Percentiles rank a stretch among this genome's conserved stretches.
Conservation (phyloP, 2,888 invertebrate genomes). For the Drosophila macrothrix region DNA sequence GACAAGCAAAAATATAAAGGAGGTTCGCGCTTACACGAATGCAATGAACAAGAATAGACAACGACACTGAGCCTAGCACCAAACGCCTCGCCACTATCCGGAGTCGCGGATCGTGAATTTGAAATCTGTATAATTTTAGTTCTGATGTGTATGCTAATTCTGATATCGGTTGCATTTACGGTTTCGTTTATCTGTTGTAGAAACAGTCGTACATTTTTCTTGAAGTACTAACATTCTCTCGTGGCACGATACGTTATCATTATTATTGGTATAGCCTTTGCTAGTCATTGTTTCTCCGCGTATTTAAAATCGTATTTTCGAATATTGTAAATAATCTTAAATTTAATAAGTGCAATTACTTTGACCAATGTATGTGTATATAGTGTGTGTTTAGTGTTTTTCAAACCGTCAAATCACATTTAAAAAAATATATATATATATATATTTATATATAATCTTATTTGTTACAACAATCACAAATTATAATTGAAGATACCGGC, state of each 20-base stretch:
- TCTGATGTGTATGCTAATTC: slow-evolving; percentile 26
- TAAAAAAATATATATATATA: not conserved
- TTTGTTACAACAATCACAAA: not conserved
- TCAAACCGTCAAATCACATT: not conserved
- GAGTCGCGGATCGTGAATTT: slow-evolving; percentile 44
- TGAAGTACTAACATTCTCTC: not conserved
- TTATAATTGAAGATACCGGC: not conserved
- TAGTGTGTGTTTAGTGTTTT: slow-evolving; percentile 3
- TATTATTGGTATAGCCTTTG: not conserved
- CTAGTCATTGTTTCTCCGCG: not conserved
- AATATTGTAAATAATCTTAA: not conserved
- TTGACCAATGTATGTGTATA: not conserved
- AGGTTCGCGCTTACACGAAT: slow-evolving; percentile 29
- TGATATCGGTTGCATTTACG: slow-evolving; percentile 38
- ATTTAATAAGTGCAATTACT: slow-evolving; percentile 1
- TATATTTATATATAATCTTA: not conserved
- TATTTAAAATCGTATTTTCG: not conserved
- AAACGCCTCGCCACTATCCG: slow-evolving; percentile 9
- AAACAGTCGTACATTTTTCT: not conserved
- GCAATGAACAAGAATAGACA: slow-evolving; percentile 33
- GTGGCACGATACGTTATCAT: not conserved
- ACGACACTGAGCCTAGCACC: slow-evolving; percentile 15
- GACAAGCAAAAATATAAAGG: slow-evolving; percentile 20
- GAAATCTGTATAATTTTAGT: slow-evolving; percentile 25
- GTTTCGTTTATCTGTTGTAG: slow-evolving; percentile 6